Base-by-base conservation (phyloP, 2,888 invertebrate species). In the Melipona beecheii region DNA sequence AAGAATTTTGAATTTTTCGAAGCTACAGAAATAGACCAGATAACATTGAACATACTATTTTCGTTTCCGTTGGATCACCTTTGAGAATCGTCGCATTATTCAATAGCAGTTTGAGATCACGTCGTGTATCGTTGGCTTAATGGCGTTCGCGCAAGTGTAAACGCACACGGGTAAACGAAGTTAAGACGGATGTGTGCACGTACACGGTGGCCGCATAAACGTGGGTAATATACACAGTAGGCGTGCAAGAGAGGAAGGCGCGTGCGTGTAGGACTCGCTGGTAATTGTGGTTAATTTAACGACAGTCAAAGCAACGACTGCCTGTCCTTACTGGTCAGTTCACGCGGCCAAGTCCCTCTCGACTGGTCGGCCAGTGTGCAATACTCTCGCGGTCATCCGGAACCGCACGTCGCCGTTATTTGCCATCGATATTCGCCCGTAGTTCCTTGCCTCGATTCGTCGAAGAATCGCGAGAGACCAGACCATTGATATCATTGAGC, bases 271-370 rank as follows among this genome's bases (percentile, higher is more conserved):
- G 81, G 77, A 81, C 83, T 86, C 86, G 86, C 78, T 84, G 88
- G 93, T 92, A 93, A 93, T 93, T 93, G 93, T 90, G 91, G 92
- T 93, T 93, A 93, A 93, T 93, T 93, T 91, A 91, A 90, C 89
- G 86, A 87, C 84, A 88, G 88, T 86, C 88, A 76, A 87, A 88
- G 87, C 86, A 84, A 84, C 90, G 86, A 86, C 81, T 77, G 82
- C 71, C 86, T 81, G 83, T 86, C 81, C 86, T 81, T 86, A 83
- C 86, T 87, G 83, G 86, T 82, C 87, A 89, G 89, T 89, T 89
- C 78, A 84, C 84, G 84, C 84, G 85, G 79, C 75, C 84, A 69
- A 81, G 85, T 83, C 71, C 71, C 70, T 62, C 75, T 50, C 56
- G 75, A 78, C 75, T 58, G 83, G 69, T 75, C 74, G 69, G 15